Conservation (phyloP, 2,888 invertebrate species). For the Drosophila atroscutellata region DNA sequence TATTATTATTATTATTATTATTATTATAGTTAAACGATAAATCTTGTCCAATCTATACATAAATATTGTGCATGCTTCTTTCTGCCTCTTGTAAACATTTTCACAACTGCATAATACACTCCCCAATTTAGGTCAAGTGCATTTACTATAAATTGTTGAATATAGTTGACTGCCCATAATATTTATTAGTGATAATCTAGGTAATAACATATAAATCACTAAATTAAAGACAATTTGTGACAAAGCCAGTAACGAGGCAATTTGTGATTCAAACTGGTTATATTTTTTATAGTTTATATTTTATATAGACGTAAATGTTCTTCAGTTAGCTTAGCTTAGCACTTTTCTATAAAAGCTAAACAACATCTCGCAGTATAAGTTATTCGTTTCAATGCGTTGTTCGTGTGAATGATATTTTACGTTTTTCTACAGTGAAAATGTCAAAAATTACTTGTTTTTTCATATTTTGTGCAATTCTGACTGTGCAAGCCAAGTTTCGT, state of each 20-base stretch:
- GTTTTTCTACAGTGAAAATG: conserved; percentile 23
- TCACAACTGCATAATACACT: background rate
- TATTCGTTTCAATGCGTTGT: conserved; percentile 25
- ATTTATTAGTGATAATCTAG: background rate
- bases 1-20: no score
- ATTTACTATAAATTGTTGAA: background rate
- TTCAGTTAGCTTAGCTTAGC: background rate
- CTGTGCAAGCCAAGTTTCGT: conserved; percentile 56
- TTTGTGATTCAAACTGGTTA: conserved; percentile 33
- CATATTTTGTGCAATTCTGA: conserved; percentile 16
- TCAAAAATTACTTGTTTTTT: conserved; percentile 7
- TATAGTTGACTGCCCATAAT: no score
- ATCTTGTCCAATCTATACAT: no score
- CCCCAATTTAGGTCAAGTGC: background rate
- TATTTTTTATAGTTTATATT: no score
- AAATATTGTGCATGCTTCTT: background rate
- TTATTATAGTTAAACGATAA: background rate
- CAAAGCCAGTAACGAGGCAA: background rate
- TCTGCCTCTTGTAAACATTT: background rate
- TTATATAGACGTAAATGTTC: background rate
- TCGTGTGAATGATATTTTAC: conserved; percentile 14
- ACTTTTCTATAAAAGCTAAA: conserved; percentile 45
- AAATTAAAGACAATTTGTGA: background rate
- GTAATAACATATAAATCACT: background rate
- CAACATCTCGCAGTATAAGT: background rate